Evolutionary conservation across 1,140 invertebrate species (phyloP).

Genomic region (Drosophila ohnishii): DNA sequence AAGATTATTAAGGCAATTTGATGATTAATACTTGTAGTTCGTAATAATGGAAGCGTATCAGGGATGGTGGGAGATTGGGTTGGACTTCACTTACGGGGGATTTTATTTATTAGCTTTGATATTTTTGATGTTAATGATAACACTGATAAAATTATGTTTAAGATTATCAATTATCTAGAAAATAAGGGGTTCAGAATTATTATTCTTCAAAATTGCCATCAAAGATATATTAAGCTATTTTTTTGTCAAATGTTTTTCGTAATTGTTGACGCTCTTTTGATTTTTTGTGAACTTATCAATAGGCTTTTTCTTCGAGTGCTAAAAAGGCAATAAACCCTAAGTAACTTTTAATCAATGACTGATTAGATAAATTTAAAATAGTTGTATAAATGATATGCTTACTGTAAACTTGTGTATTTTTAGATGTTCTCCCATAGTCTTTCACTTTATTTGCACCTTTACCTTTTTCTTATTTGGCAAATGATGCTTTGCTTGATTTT

Average conservation of each 20-base stretch:
- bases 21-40: constrained; percentile 41
- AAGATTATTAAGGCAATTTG: constrained; percentile 47
- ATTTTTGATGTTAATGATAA: not conserved
- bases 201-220: no score
- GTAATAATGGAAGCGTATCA: constrained; percentile 11
- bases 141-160: no score
- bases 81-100: not conserved
- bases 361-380: not conserved
- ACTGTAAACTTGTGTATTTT: not conserved
- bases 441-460: not conserved
- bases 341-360: constrained; percentile 1
- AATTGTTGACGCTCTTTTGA: not conserved
- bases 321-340: not conserved
- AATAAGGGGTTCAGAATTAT: no score
- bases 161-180: no score
- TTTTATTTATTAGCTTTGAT: not conserved
- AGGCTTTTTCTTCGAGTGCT: not conserved
- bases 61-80: not conserved
- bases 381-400: not conserved
- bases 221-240: no score
- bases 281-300: not conserved
- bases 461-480: constrained; percentile 3
- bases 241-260: not conserved
- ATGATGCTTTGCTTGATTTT: constrained; percentile 18
- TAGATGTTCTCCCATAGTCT: not conserved